Percentiles rank a stretch among this genome's conserved stretches.
Evolutionary conservation across 2,797 vertebrate genomes (phyloP).

Genomic region (Clamator glandarius): DNA sequence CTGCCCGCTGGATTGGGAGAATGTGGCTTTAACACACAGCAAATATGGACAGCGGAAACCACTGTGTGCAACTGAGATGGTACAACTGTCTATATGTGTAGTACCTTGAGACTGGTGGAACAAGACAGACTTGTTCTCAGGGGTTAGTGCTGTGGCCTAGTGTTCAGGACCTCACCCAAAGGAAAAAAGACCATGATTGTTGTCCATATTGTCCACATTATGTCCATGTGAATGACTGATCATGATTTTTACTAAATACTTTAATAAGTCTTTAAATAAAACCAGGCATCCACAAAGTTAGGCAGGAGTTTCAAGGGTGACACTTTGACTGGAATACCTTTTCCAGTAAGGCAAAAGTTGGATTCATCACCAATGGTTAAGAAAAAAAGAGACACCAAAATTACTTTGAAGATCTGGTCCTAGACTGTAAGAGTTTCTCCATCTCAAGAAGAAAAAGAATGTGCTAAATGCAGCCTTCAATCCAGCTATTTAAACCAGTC

Average conservation of each 20-base stretch:
- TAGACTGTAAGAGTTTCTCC: neutral
- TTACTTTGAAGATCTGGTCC: neutral
- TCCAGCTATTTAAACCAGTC: neutral
- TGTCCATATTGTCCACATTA: neutral
- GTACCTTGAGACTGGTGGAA: neutral
- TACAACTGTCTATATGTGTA: neutral
- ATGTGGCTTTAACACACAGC: neutral
- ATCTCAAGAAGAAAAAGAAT: neutral
- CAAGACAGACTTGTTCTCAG: neutral
- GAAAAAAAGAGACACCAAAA: neutral
- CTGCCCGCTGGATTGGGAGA: neutral
- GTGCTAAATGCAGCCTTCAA: neutral
- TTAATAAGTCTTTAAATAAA: neutral
- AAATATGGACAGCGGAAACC: neutral
- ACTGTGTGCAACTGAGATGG: neutral
- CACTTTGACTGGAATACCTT: neutral
- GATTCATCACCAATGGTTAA: neutral
- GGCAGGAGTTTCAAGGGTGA: neutral
- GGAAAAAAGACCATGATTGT: fast-evolving
- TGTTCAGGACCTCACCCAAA: neutral
- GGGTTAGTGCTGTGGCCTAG: neutral
- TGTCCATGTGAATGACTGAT: neutral
- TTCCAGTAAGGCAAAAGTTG: neutral
- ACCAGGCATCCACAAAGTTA: neutral
- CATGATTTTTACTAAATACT: neutral